Conservation (phyloP, 2,113 vertebrate genomes). For the Mesoclemmys tuberculata region DNA sequence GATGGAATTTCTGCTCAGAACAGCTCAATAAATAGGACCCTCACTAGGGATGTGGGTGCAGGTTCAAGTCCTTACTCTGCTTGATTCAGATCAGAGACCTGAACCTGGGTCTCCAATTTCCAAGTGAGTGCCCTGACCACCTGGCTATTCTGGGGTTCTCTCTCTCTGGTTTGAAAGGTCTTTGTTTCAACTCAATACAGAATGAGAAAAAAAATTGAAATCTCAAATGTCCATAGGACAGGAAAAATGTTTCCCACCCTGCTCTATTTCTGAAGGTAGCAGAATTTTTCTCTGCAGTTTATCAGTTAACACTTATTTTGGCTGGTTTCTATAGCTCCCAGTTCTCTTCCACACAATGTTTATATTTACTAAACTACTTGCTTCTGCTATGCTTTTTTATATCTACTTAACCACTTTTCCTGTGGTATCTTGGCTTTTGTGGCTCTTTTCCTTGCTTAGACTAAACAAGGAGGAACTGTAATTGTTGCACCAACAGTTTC, state of each 20-base stretch:
- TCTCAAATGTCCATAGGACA: no score
- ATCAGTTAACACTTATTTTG: slow-evolving; percentile 1
- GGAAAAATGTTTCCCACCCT: neutral
- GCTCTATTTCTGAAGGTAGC: neutral
- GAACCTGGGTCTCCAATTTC: no score
- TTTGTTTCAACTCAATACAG: no score
- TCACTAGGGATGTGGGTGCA: no score
- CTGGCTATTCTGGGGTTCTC: no score
- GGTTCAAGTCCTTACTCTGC: no score
- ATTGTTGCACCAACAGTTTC: slow-evolving; percentile 24
- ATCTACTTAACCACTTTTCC: neutral
- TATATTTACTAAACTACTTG: slow-evolving; percentile 36
- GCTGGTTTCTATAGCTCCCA: slow-evolving; percentile 32
- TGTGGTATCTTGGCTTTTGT: neutral
- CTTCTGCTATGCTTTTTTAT: slow-evolving; percentile 14
- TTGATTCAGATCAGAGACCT: no score
- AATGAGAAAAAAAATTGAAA: no score
- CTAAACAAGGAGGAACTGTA: slow-evolving; percentile 33
- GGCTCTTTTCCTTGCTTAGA: slow-evolving; percentile 40
- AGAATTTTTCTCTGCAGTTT: neutral
- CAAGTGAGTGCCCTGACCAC: no score
- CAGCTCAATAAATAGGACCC: no score
- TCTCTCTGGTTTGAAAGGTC: no score
- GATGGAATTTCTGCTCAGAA: no score
- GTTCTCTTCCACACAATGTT: slow-evolving; percentile 27